phyloP scores from a whole-genome alignment of 2,888 invertebrate genomes.

The Chaitophorus viminalis region DNA sequence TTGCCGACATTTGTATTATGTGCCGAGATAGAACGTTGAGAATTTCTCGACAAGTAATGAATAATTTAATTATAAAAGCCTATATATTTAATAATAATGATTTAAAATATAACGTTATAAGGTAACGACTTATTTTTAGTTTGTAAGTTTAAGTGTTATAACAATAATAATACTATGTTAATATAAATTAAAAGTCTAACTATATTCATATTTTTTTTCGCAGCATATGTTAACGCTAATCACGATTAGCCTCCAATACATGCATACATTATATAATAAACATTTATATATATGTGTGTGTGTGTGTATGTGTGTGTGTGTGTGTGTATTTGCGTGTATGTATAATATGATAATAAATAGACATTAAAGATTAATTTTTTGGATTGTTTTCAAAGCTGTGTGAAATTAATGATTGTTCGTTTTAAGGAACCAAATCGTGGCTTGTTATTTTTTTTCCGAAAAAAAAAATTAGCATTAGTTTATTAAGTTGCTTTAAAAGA shows the following conservation, averaged over 20 bases:
- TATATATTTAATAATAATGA: slow-evolving; percentile 14
- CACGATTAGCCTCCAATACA: slow-evolving; percentile 3
- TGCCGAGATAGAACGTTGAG: neutral
- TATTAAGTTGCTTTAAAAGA: slow-evolving; percentile 27
- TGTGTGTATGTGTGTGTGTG: no score
- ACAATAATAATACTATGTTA: slow-evolving; percentile 41
- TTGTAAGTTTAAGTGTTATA: slow-evolving; percentile 46
- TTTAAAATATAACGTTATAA: slow-evolving; percentile 19
- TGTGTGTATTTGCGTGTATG: neutral
- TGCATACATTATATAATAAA: neutral
- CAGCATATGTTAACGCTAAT: neutral
- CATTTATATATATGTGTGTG: neutral
- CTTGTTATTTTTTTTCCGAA: slow-evolving; percentile 27
- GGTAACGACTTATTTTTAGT: slow-evolving; percentile 34
- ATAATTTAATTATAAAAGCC: neutral
- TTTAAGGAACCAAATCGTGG: neutral
- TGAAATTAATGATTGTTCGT: slow-evolving; percentile 3
- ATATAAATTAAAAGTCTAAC: slow-evolving; percentile 45
- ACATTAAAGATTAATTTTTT: neutral
- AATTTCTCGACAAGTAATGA: neutral
- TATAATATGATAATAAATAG: neutral
- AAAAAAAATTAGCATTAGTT: slow-evolving; percentile 35
- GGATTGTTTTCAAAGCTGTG: slow-evolving; percentile 1
- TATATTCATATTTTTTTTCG: slow-evolving; percentile 34
- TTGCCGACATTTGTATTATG: neutral